Base-by-base conservation (phyloP, 2,113 vertebrate species). In the Ptilonorhynchus violaceus region DNA sequence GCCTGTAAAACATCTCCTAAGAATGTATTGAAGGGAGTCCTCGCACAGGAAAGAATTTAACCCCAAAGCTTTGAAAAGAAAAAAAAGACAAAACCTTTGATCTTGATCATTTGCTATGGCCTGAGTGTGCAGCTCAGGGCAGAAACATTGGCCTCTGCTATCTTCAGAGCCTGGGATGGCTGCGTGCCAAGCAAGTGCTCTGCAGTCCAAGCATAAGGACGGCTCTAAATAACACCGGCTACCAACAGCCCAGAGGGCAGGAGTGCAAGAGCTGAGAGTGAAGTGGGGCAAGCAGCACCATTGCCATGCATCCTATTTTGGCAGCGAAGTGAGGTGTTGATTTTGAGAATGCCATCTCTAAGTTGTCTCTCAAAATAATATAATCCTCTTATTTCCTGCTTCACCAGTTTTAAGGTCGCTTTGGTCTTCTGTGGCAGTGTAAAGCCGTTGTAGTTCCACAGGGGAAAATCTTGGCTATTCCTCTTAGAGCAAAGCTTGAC, bases 371-470 rank as follows among this genome's bases (percentile, higher is more conserved):
- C 0, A 0, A 83, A 85, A 92, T 47, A 88, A 85, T 92, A 46
- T 93, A 95, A 97, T 96, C 96, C 85, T 95, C 90, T 95, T 88
- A 88, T 70, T 91, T 94, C 75, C 80, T 92, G 68, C 76, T 92
- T 88, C 60, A 93, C 58, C 66, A 72, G 77, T 89, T 94, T 93
- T 93, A 78, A 95, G 68, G 72, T 89, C 5, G 1, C 44, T 93
- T 89, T 50, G 52, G 88, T 91, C 89, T 94, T 66, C 64, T 87
- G 90, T 49, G 93, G 66, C 78, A 72, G 37, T 21, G n/a, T 53
- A 89, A 95, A 95, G 60, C 93, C 84, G 74, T 69, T 93, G 55
- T 39, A 93, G 49, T 33, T 88, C 76, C 76, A 30, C 2, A 52
- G 69, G 83, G 88, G 60, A 89, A 91, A 95, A 89, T 44, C 64